These are phyloP conservation scores for Artemisiospiza belli DNA, from an alignment of 2,113 vertebrate genomes.

Conservation along the genomic window DNA sequence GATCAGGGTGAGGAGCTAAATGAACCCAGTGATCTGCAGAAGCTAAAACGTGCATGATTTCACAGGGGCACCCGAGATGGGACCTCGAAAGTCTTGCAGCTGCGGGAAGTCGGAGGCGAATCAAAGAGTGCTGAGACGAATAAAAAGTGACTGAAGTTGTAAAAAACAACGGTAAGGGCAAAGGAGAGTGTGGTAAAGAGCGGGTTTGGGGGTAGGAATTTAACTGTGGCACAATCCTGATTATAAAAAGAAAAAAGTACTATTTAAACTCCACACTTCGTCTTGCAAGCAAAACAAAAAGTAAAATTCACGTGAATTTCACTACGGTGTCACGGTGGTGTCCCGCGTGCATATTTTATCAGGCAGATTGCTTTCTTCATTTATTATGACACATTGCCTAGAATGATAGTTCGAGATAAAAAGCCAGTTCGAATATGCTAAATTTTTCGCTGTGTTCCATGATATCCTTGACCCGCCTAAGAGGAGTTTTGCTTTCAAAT, in stretches of 20 bases:
- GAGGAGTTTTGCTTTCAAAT: not conserved
- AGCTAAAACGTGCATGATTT: not conserved
- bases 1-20: not conserved
- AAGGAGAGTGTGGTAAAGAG: not conserved
- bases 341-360: not conserved
- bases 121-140: not conserved
- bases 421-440: not conserved
- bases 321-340: not conserved
- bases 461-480: not conserved
- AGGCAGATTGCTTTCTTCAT: conserved; percentile 4
- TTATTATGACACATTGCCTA: not conserved
- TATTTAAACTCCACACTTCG: not conserved
- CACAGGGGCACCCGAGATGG: not conserved
- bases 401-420: not conserved
- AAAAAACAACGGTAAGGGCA: not conserved
- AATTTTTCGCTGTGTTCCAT: not conserved
- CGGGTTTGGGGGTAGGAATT: not conserved
- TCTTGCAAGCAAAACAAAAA: not conserved
- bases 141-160: conserved; percentile 31
- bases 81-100: not conserved
- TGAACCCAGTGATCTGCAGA: not conserved
- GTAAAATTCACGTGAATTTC: not conserved
- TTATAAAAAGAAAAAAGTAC: not conserved
- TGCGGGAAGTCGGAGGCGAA: not conserved
- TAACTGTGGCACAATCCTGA: not conserved